A percentile compares a stretch with the other conserved stretches of the same genome.
These are phyloP conservation scores for Cryptophagus acutangulus DNA, from an alignment of 2,888 invertebrate genomes.

Conservation along the genomic window DNA sequence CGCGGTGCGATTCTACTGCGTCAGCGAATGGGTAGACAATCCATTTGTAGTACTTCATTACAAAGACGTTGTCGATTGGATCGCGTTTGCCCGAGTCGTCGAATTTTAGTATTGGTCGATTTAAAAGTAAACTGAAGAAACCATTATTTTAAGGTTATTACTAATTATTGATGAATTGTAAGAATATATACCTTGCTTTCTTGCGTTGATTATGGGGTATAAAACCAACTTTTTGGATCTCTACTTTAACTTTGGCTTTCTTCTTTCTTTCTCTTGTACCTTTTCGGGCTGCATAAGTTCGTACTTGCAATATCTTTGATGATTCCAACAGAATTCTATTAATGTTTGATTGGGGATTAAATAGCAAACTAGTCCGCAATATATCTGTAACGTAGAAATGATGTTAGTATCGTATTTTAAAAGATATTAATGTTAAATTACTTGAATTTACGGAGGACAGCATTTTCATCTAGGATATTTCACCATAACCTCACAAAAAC, in stretches of 20 bases:
- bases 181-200: constrained; percentile 51
- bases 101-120: constrained; percentile 52
- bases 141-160: background rate
- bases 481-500: too few species aligned
- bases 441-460: too few species aligned
- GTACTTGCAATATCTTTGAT: constrained; percentile 19
- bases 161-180: background rate
- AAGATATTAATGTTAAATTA: too few species aligned
- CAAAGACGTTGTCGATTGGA: constrained; percentile 63
- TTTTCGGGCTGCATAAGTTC: constrained; percentile 71
- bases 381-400: too few species aligned
- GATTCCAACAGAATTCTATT: constrained; percentile 7
- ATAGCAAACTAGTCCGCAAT: too few species aligned
- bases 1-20: constrained; percentile 71
- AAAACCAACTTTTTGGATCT: constrained; percentile 69
- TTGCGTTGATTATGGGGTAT: constrained; percentile 66
- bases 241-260: constrained; percentile 69
- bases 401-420: too few species aligned
- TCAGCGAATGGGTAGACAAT: constrained; percentile 65
- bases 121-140: constrained; percentile 44
- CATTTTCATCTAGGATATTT: too few species aligned
- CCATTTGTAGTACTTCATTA: constrained; percentile 54
- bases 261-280: constrained; percentile 73
- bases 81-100: constrained; percentile 56
- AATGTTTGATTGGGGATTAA: too few species aligned